Percentiles rank a stretch among this genome's conserved stretches.
These are phyloP conservation scores for Pluvianellus socialis DNA, from an alignment of 2,113 vertebrate genomes.

Conservation along the genomic window DNA sequence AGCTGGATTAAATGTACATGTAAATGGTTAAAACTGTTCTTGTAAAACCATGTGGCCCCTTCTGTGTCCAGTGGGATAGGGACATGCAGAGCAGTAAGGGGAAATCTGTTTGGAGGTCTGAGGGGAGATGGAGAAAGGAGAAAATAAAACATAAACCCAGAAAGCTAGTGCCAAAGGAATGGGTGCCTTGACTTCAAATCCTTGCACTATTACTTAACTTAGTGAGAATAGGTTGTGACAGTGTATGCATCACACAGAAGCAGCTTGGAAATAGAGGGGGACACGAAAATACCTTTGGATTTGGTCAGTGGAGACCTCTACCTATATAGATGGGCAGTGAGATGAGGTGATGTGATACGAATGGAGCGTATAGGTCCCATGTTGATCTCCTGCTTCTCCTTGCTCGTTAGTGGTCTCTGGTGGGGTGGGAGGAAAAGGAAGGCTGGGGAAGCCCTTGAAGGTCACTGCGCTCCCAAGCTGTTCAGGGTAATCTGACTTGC, in stretches of 20 bases:
- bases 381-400: not conserved
- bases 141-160: not conserved
- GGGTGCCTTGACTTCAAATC: not conserved
- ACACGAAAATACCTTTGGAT: not conserved
- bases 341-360: accelerated
- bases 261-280: not conserved
- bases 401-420: not conserved
- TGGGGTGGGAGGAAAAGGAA: not conserved
- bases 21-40: not conserved
- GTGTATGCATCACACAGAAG: not conserved
- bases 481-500: not conserved
- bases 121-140: not conserved
- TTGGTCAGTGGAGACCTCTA: not conserved
- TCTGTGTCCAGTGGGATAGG: accelerated
- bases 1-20: not conserved
- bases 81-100: not conserved
- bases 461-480: not conserved
- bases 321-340: accelerated
- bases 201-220: not conserved
- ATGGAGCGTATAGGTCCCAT: accelerated
- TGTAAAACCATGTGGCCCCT: not conserved
- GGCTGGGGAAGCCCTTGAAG: not conserved
- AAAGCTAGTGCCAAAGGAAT: not conserved
- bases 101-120: not conserved
- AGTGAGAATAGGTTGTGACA: not conserved